Base-by-base conservation (phyloP, 1,140 invertebrate genomes). In the Leptoteleia sp. region DNA sequence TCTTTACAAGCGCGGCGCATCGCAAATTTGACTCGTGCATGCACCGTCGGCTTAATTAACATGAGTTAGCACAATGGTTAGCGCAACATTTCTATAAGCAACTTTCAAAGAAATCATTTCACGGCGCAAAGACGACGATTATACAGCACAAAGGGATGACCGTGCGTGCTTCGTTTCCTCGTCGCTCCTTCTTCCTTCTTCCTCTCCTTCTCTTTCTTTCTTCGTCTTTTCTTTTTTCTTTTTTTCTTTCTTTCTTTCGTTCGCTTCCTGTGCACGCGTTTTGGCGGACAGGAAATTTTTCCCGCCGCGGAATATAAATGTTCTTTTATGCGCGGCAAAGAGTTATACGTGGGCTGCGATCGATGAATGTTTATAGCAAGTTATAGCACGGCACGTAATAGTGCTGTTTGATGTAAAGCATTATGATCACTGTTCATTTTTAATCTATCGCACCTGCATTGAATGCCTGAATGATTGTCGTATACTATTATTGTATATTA, bases 21-120 rank as follows among this genome's bases (percentile, higher is more conserved):
- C 72, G 72, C 72, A 76, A 76, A 61, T 67, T 76, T 62, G 72
- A 76, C 50, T 61, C 72, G 72, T 62, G 72, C 72, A 54, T 76
- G 62, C 62, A 50, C 38, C 16, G 9, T 61, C 62, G 50, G 38
- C 22, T 76, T 76, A 76, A 76, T 76, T 76, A 76, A 61, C 72
- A 76, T 76, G 72, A 76, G 62, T 76, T 67, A 61, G 62, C 72
- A 67, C 72, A 67, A 76, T 61, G 62, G 62, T 76, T 67, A 57
- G 72, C 47, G 37, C 52, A 37, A 12, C 29, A 68, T 76, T 68
- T 76, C 62, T 47, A 76, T 68, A 62, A 45, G 38, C 62, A 31
- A 76, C 72, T 76, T 76, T 76, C 72, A 76, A 68, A 68, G 72
- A 76, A 68, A 76, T 76, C 72, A 68, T 62, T 68, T 67, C 72